Evolutionary conservation across 2,113 vertebrate species (phyloP), one percentile per base, ranked within the genome.

Genomic region (Hyaena hyaena): DNA sequence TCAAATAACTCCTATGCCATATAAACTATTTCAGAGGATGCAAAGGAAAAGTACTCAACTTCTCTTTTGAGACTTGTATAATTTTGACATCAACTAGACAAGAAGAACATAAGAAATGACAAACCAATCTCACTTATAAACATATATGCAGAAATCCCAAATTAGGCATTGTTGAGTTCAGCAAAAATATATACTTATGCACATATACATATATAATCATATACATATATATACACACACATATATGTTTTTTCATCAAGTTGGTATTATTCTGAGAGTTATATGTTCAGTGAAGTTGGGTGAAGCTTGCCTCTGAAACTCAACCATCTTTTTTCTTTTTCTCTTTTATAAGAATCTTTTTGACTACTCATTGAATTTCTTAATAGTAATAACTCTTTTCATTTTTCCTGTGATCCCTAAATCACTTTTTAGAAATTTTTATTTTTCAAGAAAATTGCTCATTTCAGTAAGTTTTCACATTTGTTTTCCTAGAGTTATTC

Each of bases 351-450:
- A 74, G n/a, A 28, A 45, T 86, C 14, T 71, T 81, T 93, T 55
- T 58, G 43, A 92, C 61, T 82, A 77, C 17, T 66, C n/a, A 90
- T 15, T 88, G 63, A 86, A 87, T 77, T 85, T 95, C 63, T 68
- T 74, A 87, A n/a, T 61, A 21, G 48, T 69, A 90, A 17, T 68
- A 80, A 71, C 24, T 71, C 24, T 90, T 95, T 73, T 73, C 31
- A 93, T 48, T 19, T 94, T 77, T 95, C 83, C 65, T 58, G 88
- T 33, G 48, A 95, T 53, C 83, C 19, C 28, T 73, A 86, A 77
- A 50, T 68, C 21, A 79, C 39, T 73, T 96, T 82, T 74, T 74
- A 93, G 35, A 88, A 87, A 96, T 95, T 84, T n/a, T 5, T 35
- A 31, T 87, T 90, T 66, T 93, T 92, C 10, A 45, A 93, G n/a